Percentiles rank a stretch among this genome's conserved stretches.
phyloP scores from a whole-genome alignment of 2,888 invertebrate species.

The Eristalis arbustorum region DNA sequence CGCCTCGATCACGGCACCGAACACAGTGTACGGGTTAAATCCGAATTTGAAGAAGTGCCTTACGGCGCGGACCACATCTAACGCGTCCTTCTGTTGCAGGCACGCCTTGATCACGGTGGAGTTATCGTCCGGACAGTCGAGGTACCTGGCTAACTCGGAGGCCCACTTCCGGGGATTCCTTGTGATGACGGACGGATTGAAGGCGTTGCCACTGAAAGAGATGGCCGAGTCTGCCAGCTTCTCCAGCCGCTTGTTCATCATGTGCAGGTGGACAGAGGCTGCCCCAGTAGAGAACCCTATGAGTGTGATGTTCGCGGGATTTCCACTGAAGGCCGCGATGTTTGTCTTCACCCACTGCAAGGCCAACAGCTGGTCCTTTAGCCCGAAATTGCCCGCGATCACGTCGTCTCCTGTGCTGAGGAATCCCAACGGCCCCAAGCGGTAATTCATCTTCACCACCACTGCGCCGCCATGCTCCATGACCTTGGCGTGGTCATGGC shows the following conservation, averaged over 20 bases:
- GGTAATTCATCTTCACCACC: slow-evolving; percentile 86
- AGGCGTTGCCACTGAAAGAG: slow-evolving; percentile 86
- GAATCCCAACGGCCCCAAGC: slow-evolving; percentile 88
- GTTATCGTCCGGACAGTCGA: slow-evolving; percentile 84
- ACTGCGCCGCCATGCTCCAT: slow-evolving; percentile 84
- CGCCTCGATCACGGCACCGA: slow-evolving; percentile 86
- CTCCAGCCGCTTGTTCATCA: slow-evolving; percentile 81
- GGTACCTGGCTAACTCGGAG: slow-evolving; percentile 82
- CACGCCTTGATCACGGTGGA: slow-evolving; percentile 84
- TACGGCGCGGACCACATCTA: slow-evolving; percentile 82
- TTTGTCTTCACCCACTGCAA: slow-evolving; percentile 86
- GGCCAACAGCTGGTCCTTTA: slow-evolving; percentile 88
- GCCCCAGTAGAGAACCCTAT: slow-evolving; percentile 88
- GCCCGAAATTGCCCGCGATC: slow-evolving; percentile 86
- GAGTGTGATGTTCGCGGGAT: slow-evolving; percentile 85
- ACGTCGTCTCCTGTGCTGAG: slow-evolving; percentile 86
- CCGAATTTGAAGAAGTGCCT: slow-evolving; percentile 80
- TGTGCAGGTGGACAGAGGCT: slow-evolving; percentile 88
- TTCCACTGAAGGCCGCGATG: slow-evolving; percentile 86
- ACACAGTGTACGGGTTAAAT: slow-evolving; percentile 86
- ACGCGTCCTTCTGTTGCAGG: slow-evolving; percentile 83
- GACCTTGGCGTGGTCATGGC: slow-evolving; percentile 82
- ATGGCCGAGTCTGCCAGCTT: slow-evolving; percentile 68
- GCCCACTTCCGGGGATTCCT: slow-evolving; percentile 82
- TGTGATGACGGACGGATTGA: slow-evolving; percentile 84